Conservation (phyloP, 2,797 vertebrate species). For the Euphonia xanthogaster region DNA sequence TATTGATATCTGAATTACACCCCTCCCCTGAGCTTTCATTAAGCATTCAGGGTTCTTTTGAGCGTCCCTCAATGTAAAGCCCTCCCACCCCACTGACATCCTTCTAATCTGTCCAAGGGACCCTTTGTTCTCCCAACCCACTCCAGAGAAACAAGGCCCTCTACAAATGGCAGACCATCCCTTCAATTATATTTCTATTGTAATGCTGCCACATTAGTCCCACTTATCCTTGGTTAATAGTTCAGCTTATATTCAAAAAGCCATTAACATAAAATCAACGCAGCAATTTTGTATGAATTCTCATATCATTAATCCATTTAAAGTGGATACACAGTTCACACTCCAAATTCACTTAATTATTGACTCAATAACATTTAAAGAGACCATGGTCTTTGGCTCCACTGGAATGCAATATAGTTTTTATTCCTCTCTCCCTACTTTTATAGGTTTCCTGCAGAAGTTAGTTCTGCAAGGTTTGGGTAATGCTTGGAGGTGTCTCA, state of each 20-base stretch:
- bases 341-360: constrained; percentile 67
- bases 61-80: background rate
- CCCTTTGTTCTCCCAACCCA: background rate
- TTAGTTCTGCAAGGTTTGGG: background rate
- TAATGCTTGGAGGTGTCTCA: background rate
- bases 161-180: constrained; percentile 14
- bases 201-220: constrained; percentile 59
- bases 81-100: background rate
- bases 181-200: constrained; percentile 52
- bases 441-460: background rate
- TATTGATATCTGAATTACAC: background rate
- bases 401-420: background rate
- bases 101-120: background rate
- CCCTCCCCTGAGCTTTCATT: background rate
- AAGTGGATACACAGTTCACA: constrained; percentile 58
- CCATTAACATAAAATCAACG: constrained; percentile 75
- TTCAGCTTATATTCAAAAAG: constrained; percentile 71
- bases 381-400: background rate
- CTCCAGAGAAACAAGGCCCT: background rate
- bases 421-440: background rate
- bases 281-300: constrained; percentile 64
- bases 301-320: constrained; percentile 72
- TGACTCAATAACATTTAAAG: constrained; percentile 61
- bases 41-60: background rate
- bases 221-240: constrained; percentile 69